Evolutionary conservation across 1,140 invertebrate genomes (phyloP).

Genomic region (Macrobrachium nipponense): DNA sequence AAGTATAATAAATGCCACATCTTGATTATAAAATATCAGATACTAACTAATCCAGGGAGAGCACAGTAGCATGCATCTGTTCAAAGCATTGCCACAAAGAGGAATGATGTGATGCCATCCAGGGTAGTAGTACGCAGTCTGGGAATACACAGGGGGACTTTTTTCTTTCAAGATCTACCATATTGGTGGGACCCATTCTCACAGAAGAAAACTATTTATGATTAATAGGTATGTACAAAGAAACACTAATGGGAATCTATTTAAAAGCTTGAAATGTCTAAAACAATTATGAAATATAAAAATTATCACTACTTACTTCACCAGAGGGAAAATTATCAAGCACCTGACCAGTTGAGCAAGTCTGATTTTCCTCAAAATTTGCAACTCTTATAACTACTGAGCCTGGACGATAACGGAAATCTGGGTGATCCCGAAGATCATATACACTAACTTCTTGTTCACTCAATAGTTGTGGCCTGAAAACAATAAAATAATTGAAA

Average conservation of each 20-base stretch:
- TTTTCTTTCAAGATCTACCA: too few relatives aligned
- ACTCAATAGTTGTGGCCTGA: constrained; percentile 78
- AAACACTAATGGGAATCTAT: not conserved
- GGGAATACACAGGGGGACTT: too few relatives aligned
- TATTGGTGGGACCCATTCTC: too few relatives aligned
- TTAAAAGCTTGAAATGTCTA: not conserved
- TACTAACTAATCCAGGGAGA: too few relatives aligned
- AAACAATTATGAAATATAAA: constrained; percentile 5
- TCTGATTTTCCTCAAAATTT: constrained; percentile 77
- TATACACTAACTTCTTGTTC: constrained; percentile 92
- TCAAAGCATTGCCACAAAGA: too few relatives aligned
- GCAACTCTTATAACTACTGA: constrained; percentile 89
- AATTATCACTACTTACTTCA: constrained; percentile 66
- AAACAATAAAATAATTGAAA: constrained; percentile 52
- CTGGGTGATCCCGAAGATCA: constrained; percentile 94
- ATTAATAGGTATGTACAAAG: not conserved
- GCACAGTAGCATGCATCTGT: too few relatives aligned
- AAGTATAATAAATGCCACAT: too few relatives aligned
- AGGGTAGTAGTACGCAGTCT: too few relatives aligned
- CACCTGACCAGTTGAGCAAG: constrained; percentile 85
- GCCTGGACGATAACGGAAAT: constrained; percentile 92
- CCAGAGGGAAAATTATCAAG: constrained; percentile 89
- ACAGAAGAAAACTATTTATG: too few relatives aligned
- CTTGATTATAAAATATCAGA: too few relatives aligned
- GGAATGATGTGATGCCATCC: too few relatives aligned